Evolutionary conservation across 2,113 vertebrate species (phyloP), one percentile per base, ranked within the genome.

Genomic region (Brevimyrus niger): DNA sequence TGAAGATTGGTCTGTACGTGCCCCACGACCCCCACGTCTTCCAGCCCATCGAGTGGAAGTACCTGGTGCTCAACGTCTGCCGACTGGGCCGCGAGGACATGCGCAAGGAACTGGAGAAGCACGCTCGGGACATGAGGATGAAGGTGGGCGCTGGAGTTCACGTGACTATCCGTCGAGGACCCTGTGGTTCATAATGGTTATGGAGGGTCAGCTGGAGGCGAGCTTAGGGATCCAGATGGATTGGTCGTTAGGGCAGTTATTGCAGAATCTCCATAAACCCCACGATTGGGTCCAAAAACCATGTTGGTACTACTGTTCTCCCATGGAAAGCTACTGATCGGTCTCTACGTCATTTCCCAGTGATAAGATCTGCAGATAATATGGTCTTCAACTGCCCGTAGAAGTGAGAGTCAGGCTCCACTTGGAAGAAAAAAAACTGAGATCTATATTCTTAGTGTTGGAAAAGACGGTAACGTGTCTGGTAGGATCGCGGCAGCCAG

Each of bases 11-110:
- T 87, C 94, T 99, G 35, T 99, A 98, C 0, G 98, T 99, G 90
- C 97, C 98, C 0, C 98, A 99, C 0, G 98, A 99, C 91, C 97
- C 97, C 0, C 98, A 99, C 87, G 97, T 98, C 93, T 99, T 98
- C 93, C 98, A 99, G 92, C 97, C 98, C 89, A 98, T 99, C 0
- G 98, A 99, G 90, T 99, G 98, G 98, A 98, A 97, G 92, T 96
- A 99, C 93, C 93, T 99, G 92, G 97, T 98, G 91, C 97, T 99
- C 91, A 99, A 97, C 0, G 95, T 96, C 1, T 94, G 97, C 46
- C 96, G 97, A 91, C 97, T 98, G 94, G 94, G 96, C 94, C 94
- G 94, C 80, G 94, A 96, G 0, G 98, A 99, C 92, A 95, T 97
- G 93, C 96, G 95, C 91, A 98, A 97, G 94, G 98, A 99, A 93